Conservation (phyloP, 2,113 vertebrate genomes). For the Bufo bufo region DNA sequence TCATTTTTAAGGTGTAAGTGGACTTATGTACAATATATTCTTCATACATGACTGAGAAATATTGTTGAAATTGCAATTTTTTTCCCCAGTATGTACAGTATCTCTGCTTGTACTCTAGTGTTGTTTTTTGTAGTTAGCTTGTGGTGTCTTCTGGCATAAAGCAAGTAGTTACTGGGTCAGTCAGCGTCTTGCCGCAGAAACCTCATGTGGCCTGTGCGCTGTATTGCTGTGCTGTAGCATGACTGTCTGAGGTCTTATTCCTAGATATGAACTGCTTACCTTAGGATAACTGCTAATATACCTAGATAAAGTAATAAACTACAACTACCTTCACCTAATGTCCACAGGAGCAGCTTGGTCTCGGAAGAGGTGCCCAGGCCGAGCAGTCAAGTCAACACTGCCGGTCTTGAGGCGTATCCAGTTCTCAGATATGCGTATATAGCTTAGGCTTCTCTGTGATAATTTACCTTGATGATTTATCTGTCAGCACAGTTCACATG, state of each 20-base stretch:
- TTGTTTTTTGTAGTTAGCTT: background rate
- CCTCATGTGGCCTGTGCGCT: background rate
- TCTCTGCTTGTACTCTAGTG: background rate
- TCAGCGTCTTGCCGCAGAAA: slow-evolving; percentile 18
- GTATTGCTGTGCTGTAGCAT: background rate
- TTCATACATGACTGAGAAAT: background rate
- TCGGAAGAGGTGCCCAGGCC: too few relatives aligned
- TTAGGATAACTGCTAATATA: too few relatives aligned
- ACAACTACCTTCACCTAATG: too few relatives aligned
- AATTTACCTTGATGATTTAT: background rate
- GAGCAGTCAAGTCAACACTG: too few relatives aligned
- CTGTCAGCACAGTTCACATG: background rate
- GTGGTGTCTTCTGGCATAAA: slow-evolving; percentile 34
- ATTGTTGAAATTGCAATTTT: background rate
- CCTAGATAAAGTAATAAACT: too few relatives aligned
- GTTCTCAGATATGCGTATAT: too few relatives aligned
- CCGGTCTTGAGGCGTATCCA: too few relatives aligned
- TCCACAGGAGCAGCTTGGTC: too few relatives aligned
- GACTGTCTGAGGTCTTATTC: background rate
- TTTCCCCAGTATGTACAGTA: background rate
- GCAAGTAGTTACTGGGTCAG: slow-evolving; percentile 10
- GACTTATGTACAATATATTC: too few relatives aligned
- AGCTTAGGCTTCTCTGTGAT: too few relatives aligned
- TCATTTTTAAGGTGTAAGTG: too few relatives aligned
- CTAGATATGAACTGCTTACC: too few relatives aligned